Base-by-base conservation (phyloP, 2,113 vertebrate genomes). In the Lontra canadensis region DNA sequence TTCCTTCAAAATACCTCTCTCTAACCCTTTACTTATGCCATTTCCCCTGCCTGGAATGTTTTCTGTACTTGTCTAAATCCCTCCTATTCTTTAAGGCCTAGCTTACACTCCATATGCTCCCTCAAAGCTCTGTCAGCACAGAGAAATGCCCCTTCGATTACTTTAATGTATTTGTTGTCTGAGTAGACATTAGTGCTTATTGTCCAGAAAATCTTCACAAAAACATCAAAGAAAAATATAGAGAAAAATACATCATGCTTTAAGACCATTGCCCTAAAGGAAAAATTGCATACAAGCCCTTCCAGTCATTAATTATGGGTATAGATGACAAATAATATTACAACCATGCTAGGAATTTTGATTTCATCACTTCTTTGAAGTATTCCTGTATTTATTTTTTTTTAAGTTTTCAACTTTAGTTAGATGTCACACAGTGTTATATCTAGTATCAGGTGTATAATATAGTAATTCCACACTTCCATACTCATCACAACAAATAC, bases 211-310 rank as follows among this genome's bases (percentile, higher is more conserved):
- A 94, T 76, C 83, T 94, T 88, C 87, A 95, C 55, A 79, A 90
- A 90, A 65, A 93, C 36, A 92, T 97, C 95, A 96, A 94, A 97
- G 61, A 25, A 96, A 90, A 96, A 83, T 79, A 85, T 2, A 79
- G 95, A 94, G 69, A 36, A 96, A 83, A 83, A 87, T 36, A 23
- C 59, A 74, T 88, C 92, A 80, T 3, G 6, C 55, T 17, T 91
- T 94, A 87, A 65, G 55, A 89, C 49, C 39, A 57, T 23, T 67
- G 47, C 65, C 52, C 8, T 67, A 59, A 90, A 92, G 20, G 55
- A 92, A 78, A 13, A 94, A 86, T 90, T 92, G 86, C 29, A 71
- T 12, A 61, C 5, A 67, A 81, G 92, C 61, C 21, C 47, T 92
- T 79, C 61, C 12, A 74, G 74, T 93, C 26, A 47, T 89, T 92